Evolutionary conservation across 2,113 vertebrate genomes (phyloP).

Genomic region (Nipponia nippon): DNA sequence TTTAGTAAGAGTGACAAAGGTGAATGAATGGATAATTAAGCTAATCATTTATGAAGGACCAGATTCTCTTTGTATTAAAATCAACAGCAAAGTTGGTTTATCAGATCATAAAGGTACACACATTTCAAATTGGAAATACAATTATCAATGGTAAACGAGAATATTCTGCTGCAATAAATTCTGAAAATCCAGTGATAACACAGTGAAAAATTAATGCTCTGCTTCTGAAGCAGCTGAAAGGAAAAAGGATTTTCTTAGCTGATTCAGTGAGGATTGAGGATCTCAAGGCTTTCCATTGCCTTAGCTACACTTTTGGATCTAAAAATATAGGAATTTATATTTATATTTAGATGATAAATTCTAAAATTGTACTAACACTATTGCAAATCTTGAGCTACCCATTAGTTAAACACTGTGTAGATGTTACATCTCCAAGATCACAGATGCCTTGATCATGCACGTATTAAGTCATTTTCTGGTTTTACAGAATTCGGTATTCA

Average conservation of each 20-base stretch:
- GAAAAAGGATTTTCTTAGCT: background rate
- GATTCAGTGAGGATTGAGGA: background rate
- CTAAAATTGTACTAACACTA: background rate
- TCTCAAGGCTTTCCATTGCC: background rate
- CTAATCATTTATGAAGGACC: background rate
- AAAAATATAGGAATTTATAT: background rate
- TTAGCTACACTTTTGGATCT: background rate
- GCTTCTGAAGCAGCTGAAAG: background rate
- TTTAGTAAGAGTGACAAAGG: background rate
- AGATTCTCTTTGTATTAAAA: background rate
- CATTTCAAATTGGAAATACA: background rate
- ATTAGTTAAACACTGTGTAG: background rate
- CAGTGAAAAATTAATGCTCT: background rate
- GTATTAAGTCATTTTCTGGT: rapidly evolving
- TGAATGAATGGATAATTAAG: background rate
- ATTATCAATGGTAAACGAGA: background rate
- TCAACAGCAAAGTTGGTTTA: background rate
- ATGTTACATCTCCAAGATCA: background rate
- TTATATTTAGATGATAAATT: background rate
- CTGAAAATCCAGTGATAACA: background rate
- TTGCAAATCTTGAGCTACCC: background rate
- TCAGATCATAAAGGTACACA: background rate
- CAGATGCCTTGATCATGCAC: background rate
- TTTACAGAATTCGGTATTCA: background rate
- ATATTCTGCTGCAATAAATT: background rate